Evolutionary conservation across 2,113 vertebrate species (phyloP), one percentile per base, ranked within the genome.

Genomic region (Malurus elegans): DNA sequence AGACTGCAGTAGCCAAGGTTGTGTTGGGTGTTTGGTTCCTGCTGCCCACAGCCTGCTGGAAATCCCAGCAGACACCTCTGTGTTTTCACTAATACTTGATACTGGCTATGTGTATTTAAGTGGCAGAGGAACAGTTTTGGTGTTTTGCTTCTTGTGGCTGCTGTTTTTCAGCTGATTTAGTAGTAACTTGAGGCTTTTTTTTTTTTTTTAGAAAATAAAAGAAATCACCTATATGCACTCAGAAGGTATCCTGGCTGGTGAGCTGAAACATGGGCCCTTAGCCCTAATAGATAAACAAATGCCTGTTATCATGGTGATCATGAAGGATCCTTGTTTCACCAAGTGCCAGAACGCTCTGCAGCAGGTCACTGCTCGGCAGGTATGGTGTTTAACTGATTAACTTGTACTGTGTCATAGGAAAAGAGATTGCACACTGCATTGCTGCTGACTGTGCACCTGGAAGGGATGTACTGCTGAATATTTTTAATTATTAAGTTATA

Each of bases 151-250:
- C 48, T 74, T 48, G 64, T 57, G 53, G 51, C 18, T 86, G 84
- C 60, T 67, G 18, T 40, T 86, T 83, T 19, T 64, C n/a, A 24
- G 45, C 25, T 54, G 45, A 32, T 50, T 75, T 36, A 45, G 56
- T 21, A 48, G 17, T 93, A 82, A 93, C 20, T 62, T 60, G 40
- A 48, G 61, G 19, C 11, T 21, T 75, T 78, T 94, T 6, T 5
- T 24, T 71, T 42, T 76, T 23, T 72, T 36, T 45, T 4, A 99
- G 99, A 99, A 99, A 99, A 99, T 99, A 87, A 99, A 99, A 96
- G 99, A 99, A 97, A 99, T 99, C 95, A 99, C 99, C 6, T 99
- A 99, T 90, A 99, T 99, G 99, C 99, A 99, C 92, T 99, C 99
- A 0, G 99, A 99, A 97, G 99, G 99, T 47, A 99, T 99, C 97